Conservation (phyloP, 2,797 vertebrate genomes). For the Sternotherus odoratus region DNA sequence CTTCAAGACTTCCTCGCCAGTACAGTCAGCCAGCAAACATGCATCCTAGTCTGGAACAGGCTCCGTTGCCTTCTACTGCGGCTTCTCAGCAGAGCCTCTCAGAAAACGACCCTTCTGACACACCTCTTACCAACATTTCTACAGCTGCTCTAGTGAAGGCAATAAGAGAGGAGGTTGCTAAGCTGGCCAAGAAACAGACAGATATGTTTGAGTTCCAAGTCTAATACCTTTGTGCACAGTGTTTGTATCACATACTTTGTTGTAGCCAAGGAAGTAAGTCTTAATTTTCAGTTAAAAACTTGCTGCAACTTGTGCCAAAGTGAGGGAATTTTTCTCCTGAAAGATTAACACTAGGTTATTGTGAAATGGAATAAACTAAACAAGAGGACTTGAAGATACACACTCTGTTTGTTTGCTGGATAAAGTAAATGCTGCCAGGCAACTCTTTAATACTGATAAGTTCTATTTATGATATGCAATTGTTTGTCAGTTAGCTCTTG, state of each 20-base stretch:
- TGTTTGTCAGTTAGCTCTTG: conserved; percentile 23
- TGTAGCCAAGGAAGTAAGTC: not conserved
- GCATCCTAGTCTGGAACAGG: conserved; percentile 86
- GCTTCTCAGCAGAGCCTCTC: conserved; percentile 91
- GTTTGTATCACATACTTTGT: not conserved
- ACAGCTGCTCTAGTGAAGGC: conserved; percentile 96
- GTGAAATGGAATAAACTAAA: conserved; percentile 29
- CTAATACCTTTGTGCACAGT: conserved; percentile 30
- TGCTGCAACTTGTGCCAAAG: conserved; percentile 38
- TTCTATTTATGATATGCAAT: conserved; percentile 38
- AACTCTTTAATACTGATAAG: conserved; percentile 12
- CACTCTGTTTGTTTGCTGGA: conserved; percentile 12
- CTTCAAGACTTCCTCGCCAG: conserved; percentile 88
- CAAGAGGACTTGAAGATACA: not conserved
- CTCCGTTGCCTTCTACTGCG: conserved; percentile 79
- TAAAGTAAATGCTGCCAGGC: conserved; percentile 50
- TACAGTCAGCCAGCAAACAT: conserved; percentile 86
- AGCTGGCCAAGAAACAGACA: conserved; percentile 97
- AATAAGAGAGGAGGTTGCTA: conserved; percentile 97
- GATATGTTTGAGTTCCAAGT: conserved; percentile 98
- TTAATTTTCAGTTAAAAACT: conserved; percentile 4
- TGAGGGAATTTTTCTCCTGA: conserved; percentile 23
- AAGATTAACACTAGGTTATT: conserved; percentile 17
- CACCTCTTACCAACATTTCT: conserved; percentile 93
- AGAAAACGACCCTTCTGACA: conserved; percentile 84